A percentile compares a stretch with the other conserved stretches of the same genome.
Evolutionary conservation across 1,140 invertebrate species (phyloP).

Genomic region (Campodea augens): DNA sequence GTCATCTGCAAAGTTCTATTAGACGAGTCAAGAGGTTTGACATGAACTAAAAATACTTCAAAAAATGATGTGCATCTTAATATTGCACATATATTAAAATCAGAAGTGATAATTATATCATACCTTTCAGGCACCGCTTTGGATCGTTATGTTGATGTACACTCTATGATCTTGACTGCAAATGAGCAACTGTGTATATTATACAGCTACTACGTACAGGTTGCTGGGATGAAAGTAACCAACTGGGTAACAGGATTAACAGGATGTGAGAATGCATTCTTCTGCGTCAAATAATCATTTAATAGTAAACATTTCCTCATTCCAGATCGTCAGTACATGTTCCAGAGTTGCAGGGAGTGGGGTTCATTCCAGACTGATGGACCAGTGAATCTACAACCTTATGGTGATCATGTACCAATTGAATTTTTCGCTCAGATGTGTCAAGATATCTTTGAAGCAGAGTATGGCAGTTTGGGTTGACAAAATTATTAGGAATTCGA

Average conservation of each 20-base stretch:
- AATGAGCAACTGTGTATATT: constrained; percentile 60
- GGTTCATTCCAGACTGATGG: constrained; percentile 69
- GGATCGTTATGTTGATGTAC: constrained; percentile 50
- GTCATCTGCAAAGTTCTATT: constrained; percentile 51
- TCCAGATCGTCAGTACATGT: constrained; percentile 67
- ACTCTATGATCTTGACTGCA: constrained; percentile 42
- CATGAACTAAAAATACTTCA: constrained; percentile 46
- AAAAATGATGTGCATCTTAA: constrained; percentile 30
- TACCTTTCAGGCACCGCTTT: too few species aligned
- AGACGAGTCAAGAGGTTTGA: too few species aligned
- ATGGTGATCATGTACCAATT: constrained; percentile 53
- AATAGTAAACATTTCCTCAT: too few species aligned
- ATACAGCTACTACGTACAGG: constrained; percentile 59
- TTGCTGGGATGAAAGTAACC: too few species aligned
- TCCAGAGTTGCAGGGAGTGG: constrained; percentile 89
- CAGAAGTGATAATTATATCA: too few species aligned
- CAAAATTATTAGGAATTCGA: too few species aligned
- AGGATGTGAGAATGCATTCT: too few species aligned
- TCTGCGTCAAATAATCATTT: too few species aligned
- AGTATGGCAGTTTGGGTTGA: too few species aligned
- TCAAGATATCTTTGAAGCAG: constrained; percentile 53
- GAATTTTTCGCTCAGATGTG: constrained; percentile 69
- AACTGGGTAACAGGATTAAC: too few species aligned
- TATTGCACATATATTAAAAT: too few species aligned
- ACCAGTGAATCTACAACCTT: too few species aligned